Conservation (phyloP, 2,113 vertebrate genomes). For the Podarcis raffonei region DNA sequence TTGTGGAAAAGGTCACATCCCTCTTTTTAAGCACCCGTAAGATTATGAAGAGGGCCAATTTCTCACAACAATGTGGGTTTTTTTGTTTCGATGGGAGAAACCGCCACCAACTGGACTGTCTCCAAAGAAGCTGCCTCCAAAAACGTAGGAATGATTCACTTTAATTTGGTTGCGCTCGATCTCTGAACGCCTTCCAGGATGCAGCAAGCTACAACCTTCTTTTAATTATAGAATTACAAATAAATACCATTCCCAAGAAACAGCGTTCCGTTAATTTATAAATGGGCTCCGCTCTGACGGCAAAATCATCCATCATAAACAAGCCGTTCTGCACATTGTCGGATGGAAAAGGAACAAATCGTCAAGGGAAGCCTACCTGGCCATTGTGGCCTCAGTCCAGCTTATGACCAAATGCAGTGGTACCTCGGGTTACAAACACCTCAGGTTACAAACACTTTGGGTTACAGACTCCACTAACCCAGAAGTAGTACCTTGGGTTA, state of each 20-base stretch:
- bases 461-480: no score
- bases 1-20: no score
- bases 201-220: background rate
- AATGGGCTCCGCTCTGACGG: background rate
- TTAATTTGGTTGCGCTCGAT: background rate
- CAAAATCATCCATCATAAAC: background rate
- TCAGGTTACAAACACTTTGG: no score
- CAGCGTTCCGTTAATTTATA: background rate
- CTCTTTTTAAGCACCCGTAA: background rate
- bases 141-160: background rate
- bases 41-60: background rate
- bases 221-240: conserved; percentile 14
- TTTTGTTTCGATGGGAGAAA: background rate
- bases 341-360: background rate
- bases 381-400: no score
- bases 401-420: no score
- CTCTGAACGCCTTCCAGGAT: background rate
- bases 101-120: background rate
- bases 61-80: no score
- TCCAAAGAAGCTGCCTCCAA: background rate
- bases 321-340: background rate
- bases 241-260: background rate
- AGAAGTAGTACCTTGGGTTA: no score
- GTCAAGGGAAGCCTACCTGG: no score
- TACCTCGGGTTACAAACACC: no score